Evolutionary conservation across 2,888 invertebrate genomes (phyloP), one percentile per base, ranked within the genome.

Genomic region (Exephanes ischioxanthus): DNA sequence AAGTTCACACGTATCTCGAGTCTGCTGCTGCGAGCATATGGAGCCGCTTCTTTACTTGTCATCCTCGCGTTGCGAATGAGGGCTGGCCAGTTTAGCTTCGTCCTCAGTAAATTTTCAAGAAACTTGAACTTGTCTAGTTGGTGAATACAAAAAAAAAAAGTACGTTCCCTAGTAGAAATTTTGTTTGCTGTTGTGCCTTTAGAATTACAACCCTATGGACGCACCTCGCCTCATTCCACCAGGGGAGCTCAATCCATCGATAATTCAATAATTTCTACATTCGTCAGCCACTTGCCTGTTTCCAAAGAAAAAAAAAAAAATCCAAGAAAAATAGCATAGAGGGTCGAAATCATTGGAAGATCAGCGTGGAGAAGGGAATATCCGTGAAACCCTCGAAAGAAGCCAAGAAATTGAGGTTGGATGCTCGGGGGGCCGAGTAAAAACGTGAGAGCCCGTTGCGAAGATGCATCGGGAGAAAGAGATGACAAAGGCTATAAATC

Each of bases 401-500:
- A n/a, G 19, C 58, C n/a, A 55, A 26, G 73, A 72, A 84, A 83
- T 78, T 26, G 81, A 71, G 48, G 45, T 58, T 66, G 81, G 71
- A 53, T 72, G 66, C 41, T 77, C 55, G 22, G 7, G n/a, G 70
- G 72, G 63, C 14, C 67, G n/a, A 68, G 68, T 37, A 72, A 82
- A 79, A 81, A 72, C 71, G 61, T 33, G 58, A 72, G 51, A 51
- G 55, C 14, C 45, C 63, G 76, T 53, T 73, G 22, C 19, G 76
- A 80, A 55, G 85, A 87, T 77, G 87, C 86, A 86, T 81, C 81
- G 85, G 78, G 55, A 80, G 84, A 63, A 41, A 73, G 73, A 53
- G 63, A 88, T 86, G 89, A 91, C 91, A 90, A 90, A 90, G 88
- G 87, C 89, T 84, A 90, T 90, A 91, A 90, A 90, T 91, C 89